Conservation (phyloP, 2,888 invertebrate species). For the Epistrophe eligans region DNA sequence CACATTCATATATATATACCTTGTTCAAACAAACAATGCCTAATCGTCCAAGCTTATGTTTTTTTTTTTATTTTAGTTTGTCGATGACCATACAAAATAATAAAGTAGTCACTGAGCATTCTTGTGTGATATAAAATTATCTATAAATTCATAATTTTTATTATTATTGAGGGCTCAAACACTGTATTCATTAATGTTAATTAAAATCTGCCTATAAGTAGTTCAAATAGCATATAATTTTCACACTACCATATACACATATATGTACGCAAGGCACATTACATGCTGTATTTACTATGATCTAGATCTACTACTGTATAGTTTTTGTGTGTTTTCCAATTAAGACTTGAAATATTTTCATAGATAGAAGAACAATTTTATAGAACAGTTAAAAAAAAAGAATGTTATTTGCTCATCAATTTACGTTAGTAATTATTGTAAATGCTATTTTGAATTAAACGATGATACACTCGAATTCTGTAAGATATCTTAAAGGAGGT, state of each 20-base stretch:
- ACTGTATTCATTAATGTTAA: constrained; percentile 69
- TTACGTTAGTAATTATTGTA: constrained; percentile 42
- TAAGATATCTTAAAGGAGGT: not conserved
- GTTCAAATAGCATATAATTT: constrained; percentile 44
- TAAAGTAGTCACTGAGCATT: not conserved
- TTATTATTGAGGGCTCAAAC: constrained; percentile 53
- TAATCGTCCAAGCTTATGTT: not conserved
- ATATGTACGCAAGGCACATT: constrained; percentile 14
- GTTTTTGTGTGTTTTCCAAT: constrained; percentile 45
- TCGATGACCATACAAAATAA: not conserved
- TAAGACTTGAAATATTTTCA: constrained; percentile 14
- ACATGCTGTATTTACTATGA: not conserved
- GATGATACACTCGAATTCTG: not conserved
- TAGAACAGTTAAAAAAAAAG: not conserved
- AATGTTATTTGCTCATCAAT: constrained; percentile 61
- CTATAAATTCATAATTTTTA: constrained; percentile 34
- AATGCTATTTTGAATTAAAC: not conserved
- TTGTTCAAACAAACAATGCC: not conserved
- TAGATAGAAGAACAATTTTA: not conserved
- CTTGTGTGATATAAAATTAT: not conserved
- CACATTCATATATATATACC: not conserved
- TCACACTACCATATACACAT: constrained; percentile 35
- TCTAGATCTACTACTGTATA: constrained; percentile 39
- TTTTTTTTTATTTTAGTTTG: not conserved
- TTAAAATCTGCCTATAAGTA: constrained; percentile 69